These are phyloP conservation scores for Lutjanus argentimaculatus DNA, from an alignment of 2,797 vertebrate genomes.

Conservation along the genomic window DNA sequence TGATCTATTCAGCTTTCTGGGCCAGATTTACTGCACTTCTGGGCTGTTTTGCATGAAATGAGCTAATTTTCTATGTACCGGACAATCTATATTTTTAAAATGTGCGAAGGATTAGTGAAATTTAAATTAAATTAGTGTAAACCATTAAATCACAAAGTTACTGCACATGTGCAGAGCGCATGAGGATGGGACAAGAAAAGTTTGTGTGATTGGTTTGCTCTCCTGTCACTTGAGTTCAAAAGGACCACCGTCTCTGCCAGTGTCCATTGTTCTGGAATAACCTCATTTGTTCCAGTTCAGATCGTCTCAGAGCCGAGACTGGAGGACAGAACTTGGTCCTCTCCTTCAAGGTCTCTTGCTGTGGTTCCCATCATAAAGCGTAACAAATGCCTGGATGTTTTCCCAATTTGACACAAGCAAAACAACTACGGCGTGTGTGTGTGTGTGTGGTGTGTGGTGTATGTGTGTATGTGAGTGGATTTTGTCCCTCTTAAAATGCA, in stretches of 20 bases:
- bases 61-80: background rate
- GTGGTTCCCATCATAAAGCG: conserved; percentile 31
- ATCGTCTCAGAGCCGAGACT: conserved; percentile 28
- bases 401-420: conserved; percentile 25
- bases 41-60: conserved; percentile 18
- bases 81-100: too few species aligned
- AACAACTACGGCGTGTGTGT: conserved; percentile 33
- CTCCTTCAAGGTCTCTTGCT: conserved; percentile 1
- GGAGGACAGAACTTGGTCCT: conserved; percentile 9
- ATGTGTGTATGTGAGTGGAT: conserved; percentile 12
- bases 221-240: conserved; percentile 15
- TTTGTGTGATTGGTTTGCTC: conserved; percentile 13
- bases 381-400: conserved; percentile 44
- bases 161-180: background rate
- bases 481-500: conserved; percentile 63
- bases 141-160: background rate
- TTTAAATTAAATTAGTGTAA: background rate
- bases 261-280: conserved; percentile 45
- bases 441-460: background rate
- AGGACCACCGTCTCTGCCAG: background rate
- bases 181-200: background rate
- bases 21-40: conserved; percentile 19
- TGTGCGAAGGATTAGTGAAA: too few species aligned
- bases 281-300: conserved; percentile 49
- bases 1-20: conserved; percentile 5